Percentiles rank a stretch among this genome's conserved stretches.
Evolutionary conservation across 2,797 vertebrate genomes (phyloP).

Genomic region (Oreochromis grahami): DNA sequence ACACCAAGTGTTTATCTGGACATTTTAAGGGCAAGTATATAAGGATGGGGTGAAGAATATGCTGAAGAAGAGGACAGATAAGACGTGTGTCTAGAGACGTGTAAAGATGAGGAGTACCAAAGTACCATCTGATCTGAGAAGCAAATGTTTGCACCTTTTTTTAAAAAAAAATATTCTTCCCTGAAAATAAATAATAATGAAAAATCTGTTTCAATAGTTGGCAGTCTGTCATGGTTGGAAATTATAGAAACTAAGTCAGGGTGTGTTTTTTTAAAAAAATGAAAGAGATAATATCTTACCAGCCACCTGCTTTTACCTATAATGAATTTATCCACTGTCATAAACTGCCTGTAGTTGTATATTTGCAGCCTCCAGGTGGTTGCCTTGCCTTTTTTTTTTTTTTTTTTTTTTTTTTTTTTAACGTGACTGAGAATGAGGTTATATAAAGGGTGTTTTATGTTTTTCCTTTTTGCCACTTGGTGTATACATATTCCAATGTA

Average conservation of each 20-base stretch:
- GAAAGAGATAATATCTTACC: conserved; percentile 16
- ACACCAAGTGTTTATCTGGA: neutral
- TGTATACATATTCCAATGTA: neutral
- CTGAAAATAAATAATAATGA: conserved; percentile 19
- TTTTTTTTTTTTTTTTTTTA: neutral
- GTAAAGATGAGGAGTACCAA: conserved; percentile 1
- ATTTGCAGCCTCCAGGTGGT: conserved; percentile 27
- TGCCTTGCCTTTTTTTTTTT: neutral
- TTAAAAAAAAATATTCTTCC: neutral
- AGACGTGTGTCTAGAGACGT: neutral
- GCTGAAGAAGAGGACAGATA: neutral
- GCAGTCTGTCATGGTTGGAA: conserved; percentile 21
- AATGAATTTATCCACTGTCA: neutral
- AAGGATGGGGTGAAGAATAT: neutral
- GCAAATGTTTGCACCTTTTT: conserved; percentile 33
- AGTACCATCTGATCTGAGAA: conserved; percentile 5
- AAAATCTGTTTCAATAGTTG: conserved; percentile 39
- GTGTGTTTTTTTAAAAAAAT: neutral
- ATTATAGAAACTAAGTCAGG: conserved; percentile 18
- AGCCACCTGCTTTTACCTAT: conserved; percentile 24
- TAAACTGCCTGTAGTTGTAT: neutral
- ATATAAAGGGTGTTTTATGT: neutral
- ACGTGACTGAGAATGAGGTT: conserved; percentile 2
- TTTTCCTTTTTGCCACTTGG: neutral
- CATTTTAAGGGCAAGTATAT: neutral